These are phyloP conservation scores for Mactra quadrangularis DNA, from an alignment of 1,140 invertebrate species.

Conservation along the genomic window DNA sequence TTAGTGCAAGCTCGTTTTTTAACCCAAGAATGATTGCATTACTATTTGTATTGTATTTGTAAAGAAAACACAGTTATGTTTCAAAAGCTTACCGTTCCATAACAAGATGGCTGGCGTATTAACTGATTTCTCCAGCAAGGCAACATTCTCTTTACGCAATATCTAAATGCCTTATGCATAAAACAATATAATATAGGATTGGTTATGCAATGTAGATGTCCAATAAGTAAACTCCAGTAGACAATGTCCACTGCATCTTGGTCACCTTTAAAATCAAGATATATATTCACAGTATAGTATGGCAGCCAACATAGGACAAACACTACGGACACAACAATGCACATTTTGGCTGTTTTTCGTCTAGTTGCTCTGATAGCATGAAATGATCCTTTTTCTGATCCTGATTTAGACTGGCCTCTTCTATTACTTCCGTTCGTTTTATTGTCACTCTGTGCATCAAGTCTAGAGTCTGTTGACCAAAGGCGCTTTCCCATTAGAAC, in stretches of 20 bases:
- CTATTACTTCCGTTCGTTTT: conserved; percentile 12
- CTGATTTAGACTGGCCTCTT: background rate
- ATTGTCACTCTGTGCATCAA: conserved; percentile 84
- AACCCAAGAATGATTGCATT: background rate
- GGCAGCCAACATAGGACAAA: conserved; percentile 97
- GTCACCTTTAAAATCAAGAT: conserved; percentile 86
- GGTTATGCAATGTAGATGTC: conserved; percentile 90
- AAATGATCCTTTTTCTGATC: conserved; percentile 54
- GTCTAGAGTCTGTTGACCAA: conserved; percentile 87
- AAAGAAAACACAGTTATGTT: background rate
- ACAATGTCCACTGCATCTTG: conserved; percentile 75
- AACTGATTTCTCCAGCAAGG: conserved; percentile 48
- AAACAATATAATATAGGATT: conserved; percentile 91
- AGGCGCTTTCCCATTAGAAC: conserved; percentile 89
- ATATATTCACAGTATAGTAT: conserved; percentile 88
- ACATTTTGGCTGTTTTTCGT: conserved; percentile 94
- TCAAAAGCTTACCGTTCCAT: conserved; percentile 41
- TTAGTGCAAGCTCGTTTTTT: no score
- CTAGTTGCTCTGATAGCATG: conserved; percentile 88
- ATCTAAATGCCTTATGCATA: conserved; percentile 87
- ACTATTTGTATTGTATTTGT: background rate
- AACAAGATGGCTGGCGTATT: conserved; percentile 34
- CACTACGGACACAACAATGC: conserved; percentile 95
- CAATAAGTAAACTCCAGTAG: conserved; percentile 87
- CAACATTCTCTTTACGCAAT: conserved; percentile 66